Conservation (phyloP, 2,888 invertebrate genomes). For the Xylota sylvarum region DNA sequence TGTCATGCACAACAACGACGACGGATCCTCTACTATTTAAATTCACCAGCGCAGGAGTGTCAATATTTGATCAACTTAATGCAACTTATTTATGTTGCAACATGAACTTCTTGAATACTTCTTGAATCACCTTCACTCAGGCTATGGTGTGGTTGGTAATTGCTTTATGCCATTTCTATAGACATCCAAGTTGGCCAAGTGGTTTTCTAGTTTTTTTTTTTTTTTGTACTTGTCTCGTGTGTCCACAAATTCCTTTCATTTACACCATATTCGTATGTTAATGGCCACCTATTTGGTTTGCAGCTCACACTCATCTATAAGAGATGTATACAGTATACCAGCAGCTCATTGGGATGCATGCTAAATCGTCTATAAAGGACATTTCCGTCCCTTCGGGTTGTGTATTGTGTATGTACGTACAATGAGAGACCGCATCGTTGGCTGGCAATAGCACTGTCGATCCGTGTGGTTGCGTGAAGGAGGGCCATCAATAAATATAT, state of each 20-base stretch:
- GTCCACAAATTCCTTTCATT: conserved; percentile 76
- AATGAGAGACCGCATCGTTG: conserved; percentile 24
- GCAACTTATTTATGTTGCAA: conserved; percentile 74
- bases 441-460: conserved; percentile 36
- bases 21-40: conserved; percentile 51
- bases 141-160: conserved; percentile 52
- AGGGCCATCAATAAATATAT: conserved; percentile 76
- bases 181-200: conserved; percentile 60
- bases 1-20: conserved; percentile 46
- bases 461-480: conserved; percentile 67
- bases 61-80: conserved; percentile 76
- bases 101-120: conserved; percentile 71
- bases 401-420: conserved; percentile 18
- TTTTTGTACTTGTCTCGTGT: conserved; percentile 47
- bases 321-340: conserved; percentile 12
- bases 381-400: conserved; percentile 74
- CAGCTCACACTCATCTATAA: conserved; percentile 70
- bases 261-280: conserved; percentile 77
- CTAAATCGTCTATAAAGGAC: conserved; percentile 77
- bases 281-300: conserved; percentile 75
- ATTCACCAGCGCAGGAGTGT: conserved; percentile 59
- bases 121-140: conserved; percentile 48
- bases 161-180: conserved; percentile 68
- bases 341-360: conserved; percentile 76
- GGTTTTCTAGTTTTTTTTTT: conserved; percentile 3